These are phyloP conservation scores for Misgurnus mizolepis DNA, from an alignment of 2,113 vertebrate genomes.

Conservation along the genomic window DNA sequence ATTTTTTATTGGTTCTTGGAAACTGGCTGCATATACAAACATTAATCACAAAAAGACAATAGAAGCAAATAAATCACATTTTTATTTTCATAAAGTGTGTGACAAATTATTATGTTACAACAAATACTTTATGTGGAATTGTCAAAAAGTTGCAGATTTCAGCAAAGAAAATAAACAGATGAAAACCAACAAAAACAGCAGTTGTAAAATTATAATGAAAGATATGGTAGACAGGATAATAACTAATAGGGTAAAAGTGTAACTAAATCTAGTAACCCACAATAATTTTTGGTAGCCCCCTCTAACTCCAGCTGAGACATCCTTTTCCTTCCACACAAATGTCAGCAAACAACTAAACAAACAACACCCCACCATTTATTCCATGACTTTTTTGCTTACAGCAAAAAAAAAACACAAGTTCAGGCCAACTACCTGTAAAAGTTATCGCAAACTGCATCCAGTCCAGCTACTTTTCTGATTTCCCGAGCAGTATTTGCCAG, in stretches of 20 bases:
- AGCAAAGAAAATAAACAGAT: background rate
- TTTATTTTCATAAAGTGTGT: background rate
- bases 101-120: background rate
- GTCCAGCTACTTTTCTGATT: constrained; percentile 39
- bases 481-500: constrained; percentile 35
- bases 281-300: no score
- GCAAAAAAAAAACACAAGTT: background rate
- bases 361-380: background rate
- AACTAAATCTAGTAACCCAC: no score
- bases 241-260: no score
- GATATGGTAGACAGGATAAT: no score
- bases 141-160: background rate
- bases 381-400: background rate
- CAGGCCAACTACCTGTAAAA: background rate
- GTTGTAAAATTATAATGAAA: no score
- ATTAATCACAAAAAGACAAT: background rate
- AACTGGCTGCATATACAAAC: background rate
- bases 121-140: background rate
- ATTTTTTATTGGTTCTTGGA: no score
- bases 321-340: background rate
- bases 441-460: constrained; percentile 4
- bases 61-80: background rate
- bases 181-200: background rate
- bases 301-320: no score
- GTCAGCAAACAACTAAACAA: background rate